Evolutionary conservation across 2,113 vertebrate species (phyloP).

Genomic region (Centropristis striata): DNA sequence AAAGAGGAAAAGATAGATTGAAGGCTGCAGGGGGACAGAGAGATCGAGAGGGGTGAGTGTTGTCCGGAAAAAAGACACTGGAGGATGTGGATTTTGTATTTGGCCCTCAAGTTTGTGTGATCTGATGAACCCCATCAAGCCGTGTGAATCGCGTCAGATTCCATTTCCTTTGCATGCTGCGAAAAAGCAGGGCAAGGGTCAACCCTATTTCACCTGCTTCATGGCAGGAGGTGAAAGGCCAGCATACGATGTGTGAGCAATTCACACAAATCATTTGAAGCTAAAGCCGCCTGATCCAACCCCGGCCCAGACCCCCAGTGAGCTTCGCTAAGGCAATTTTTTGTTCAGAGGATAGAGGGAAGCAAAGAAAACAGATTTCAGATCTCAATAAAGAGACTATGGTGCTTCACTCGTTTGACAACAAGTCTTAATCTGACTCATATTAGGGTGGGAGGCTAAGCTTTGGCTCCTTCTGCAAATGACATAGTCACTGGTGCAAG

Average conservation of each 20-base stretch:
- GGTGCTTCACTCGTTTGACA: conserved; percentile 17
- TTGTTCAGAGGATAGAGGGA: conserved; percentile 28
- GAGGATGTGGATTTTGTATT: conserved; percentile 34
- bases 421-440: conserved; percentile 27
- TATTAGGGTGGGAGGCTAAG: not conserved
- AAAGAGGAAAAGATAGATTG: conserved; percentile 76
- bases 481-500: not conserved
- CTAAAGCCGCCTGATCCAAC: not conserved
- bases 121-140: conserved; percentile 55
- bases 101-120: conserved; percentile 55
- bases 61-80: conserved; percentile 34
- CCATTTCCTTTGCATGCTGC: conserved; percentile 55
- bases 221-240: conserved; percentile 35
- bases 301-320: not conserved
- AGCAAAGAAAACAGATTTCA: conserved; percentile 22
- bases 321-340: conserved; percentile 49
- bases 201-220: conserved; percentile 57
- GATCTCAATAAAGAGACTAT: conserved; percentile 26
- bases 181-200: conserved; percentile 47
- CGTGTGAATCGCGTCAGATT: conserved; percentile 32
- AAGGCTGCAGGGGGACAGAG: conserved; percentile 60
- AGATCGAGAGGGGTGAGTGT: conserved; percentile 41
- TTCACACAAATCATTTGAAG: conserved; percentile 59
- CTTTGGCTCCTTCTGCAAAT: conserved; percentile 12
- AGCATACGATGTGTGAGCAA: conserved; percentile 34